Evolutionary conservation across 2,113 vertebrate genomes (phyloP).

Genomic region (Phaethon lepturus): DNA sequence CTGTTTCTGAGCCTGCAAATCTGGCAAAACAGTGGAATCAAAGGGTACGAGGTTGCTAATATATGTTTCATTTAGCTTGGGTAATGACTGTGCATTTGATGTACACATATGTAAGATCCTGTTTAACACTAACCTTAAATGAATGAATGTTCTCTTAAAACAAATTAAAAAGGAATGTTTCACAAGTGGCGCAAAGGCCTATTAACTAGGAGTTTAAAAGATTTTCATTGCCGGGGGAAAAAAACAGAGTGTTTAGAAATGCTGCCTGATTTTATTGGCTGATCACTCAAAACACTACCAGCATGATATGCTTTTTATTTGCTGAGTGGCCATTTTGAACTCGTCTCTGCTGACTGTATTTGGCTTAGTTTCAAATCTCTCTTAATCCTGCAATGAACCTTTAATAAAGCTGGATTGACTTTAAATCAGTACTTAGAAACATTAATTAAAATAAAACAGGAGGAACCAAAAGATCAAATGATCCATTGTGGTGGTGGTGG

Average conservation of each 20-base stretch:
- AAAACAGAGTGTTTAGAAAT: background rate
- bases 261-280: slow-evolving; percentile 9
- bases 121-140: background rate
- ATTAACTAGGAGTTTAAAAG: background rate
- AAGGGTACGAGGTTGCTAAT: background rate
- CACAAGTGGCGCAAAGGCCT: background rate
- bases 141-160: background rate
- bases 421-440: slow-evolving; percentile 67
- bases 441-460: slow-evolving; percentile 72
- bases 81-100: rapidly evolving
- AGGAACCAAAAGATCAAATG: slow-evolving; percentile 66
- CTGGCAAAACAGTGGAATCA: background rate
- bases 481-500: slow-evolving; percentile 1
- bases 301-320: slow-evolving; percentile 42
- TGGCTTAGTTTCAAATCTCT: slow-evolving; percentile 73
- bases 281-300: slow-evolving; percentile 24
- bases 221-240: background rate
- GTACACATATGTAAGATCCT: background rate
- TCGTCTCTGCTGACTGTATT: slow-evolving; percentile 67
- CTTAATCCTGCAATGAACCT: slow-evolving; percentile 76
- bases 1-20: background rate
- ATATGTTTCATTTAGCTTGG: background rate
- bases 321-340: slow-evolving; percentile 71
- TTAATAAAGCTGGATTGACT: slow-evolving; percentile 72
- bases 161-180: background rate